These are phyloP conservation scores for Orthochromis malagaraziensis DNA, from an alignment of 2,113 vertebrate species.

Conservation along the genomic window DNA sequence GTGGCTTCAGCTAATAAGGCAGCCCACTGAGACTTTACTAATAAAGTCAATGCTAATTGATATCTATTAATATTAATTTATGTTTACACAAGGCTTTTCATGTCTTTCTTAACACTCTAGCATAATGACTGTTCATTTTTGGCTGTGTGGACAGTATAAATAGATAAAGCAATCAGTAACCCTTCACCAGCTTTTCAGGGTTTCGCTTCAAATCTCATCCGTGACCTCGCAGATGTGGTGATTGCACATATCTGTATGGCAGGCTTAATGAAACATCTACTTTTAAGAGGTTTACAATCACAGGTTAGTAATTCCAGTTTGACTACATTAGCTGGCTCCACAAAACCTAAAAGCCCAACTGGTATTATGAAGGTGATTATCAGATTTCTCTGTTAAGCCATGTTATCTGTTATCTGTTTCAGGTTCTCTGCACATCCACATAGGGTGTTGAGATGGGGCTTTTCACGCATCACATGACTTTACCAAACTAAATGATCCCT, in stretches of 20 bases:
- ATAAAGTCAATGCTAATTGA: constrained; percentile 49
- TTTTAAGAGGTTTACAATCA: neutral
- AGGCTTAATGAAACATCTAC: neutral
- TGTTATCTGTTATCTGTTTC: neutral
- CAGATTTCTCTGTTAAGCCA: neutral
- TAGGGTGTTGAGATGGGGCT: neutral
- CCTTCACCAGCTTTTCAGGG: neutral
- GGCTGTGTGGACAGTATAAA: neutral
- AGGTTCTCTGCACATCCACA: neutral
- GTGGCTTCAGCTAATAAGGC: constrained; percentile 16
- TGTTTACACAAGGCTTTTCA: constrained; percentile 23
- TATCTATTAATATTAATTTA: constrained; percentile 52
- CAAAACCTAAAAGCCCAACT: neutral
- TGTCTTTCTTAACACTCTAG: neutral
- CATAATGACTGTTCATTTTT: constrained; percentile 16
- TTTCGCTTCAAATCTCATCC: neutral
- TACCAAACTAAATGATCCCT: neutral
- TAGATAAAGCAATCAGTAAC: constrained; percentile 2
- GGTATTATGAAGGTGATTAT: neutral
- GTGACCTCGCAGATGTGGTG: neutral
- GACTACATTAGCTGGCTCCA: neutral
- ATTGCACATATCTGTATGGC: neutral
- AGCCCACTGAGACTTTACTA: constrained; percentile 22
- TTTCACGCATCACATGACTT: neutral
- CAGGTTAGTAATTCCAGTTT: neutral